Evolutionary conservation across 2,113 vertebrate genomes (phyloP), one percentile per base, ranked within the genome.

Genomic region (Rafetus swinhoei): DNA sequence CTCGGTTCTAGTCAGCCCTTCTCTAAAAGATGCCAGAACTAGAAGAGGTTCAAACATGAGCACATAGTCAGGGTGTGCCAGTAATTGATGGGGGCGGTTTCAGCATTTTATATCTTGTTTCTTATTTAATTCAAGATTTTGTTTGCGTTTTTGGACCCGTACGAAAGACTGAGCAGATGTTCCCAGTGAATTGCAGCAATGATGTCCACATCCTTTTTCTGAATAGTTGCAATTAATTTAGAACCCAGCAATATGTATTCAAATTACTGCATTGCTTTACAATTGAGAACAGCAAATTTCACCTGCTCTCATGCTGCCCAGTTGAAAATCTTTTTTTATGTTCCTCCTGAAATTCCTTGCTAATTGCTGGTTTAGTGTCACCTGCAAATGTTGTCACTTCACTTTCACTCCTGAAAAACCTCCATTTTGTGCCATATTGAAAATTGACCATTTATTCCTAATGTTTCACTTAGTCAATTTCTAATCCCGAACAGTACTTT

Each of bases 171-270:
- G 76, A 91, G 22, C 8, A 69, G 50, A 3, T 50, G 50, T 1
- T 18, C 14, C 39, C 13, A 2, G 2, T 89, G 85, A 39, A 25
- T 59, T 79, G 55, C 13, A 74, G 79, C 4, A 50, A 35, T 5
- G 55, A 53, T 6, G 4, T 81, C 22, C 3, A 16, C 6, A 2
- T 50, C 27, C 9, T 77, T 45, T 53, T 79, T 1, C 8, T 9
- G 24, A 50, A 22, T 2, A 22, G 50, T 55, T 59, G 0, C 0
- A 11, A 21, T 5, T 85, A 13, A 11, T 4, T 14, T 2, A 81
- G n/a, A 60, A 60, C 29, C 25, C 69, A 79, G 6, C 2, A 9
- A n/a, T 54, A 0, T 1, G 1, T 22, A 4, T 24, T 87, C 55
- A 87, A 82, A 69, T 32, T 45, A 80, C 55, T 87, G 3, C 1